Conservation (phyloP, 1,140 invertebrate genomes). For the Drosophila rhopaloa region DNA sequence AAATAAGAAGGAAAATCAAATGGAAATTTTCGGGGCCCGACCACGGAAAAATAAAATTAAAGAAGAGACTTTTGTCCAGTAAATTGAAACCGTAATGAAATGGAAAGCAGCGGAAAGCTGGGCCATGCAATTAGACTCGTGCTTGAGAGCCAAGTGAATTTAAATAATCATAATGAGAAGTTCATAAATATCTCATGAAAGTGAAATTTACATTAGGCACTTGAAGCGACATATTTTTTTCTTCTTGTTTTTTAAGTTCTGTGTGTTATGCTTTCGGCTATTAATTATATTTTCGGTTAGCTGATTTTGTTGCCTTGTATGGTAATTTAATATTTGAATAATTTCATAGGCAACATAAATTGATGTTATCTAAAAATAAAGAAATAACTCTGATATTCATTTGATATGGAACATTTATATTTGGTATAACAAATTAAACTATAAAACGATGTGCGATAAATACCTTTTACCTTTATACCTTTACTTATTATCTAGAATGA, state of each 20-base stretch:
- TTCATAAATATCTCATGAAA: conserved; percentile 38
- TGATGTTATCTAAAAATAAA: too few relatives aligned
- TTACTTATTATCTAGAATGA: not conserved
- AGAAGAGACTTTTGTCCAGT: conserved; percentile 21
- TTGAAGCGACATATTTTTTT: conserved; percentile 2
- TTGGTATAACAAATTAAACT: too few relatives aligned
- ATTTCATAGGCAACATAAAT: too few relatives aligned
- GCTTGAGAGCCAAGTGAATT: conserved; percentile 26
- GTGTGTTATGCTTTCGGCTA: too few relatives aligned
- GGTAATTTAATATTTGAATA: not conserved
- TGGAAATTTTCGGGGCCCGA: conserved; percentile 33
- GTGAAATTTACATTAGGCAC: conserved; percentile 17
- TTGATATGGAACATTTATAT: too few relatives aligned
- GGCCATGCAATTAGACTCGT: conserved; percentile 60
- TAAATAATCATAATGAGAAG: conserved; percentile 36
- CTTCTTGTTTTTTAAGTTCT: not conserved
- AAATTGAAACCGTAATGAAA: conserved; percentile 54
- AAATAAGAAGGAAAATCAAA: conserved; percentile 54
- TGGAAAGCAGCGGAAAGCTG: conserved; percentile 24
- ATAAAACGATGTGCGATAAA: too few relatives aligned
- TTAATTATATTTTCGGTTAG: not conserved
- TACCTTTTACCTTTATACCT: not conserved
- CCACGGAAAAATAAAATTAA: conserved; percentile 32
- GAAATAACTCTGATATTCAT: too few relatives aligned
- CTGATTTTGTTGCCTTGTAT: not conserved